Conservation (phyloP, 1,140 invertebrate species). For the Stegodyphus dumicola region DNA sequence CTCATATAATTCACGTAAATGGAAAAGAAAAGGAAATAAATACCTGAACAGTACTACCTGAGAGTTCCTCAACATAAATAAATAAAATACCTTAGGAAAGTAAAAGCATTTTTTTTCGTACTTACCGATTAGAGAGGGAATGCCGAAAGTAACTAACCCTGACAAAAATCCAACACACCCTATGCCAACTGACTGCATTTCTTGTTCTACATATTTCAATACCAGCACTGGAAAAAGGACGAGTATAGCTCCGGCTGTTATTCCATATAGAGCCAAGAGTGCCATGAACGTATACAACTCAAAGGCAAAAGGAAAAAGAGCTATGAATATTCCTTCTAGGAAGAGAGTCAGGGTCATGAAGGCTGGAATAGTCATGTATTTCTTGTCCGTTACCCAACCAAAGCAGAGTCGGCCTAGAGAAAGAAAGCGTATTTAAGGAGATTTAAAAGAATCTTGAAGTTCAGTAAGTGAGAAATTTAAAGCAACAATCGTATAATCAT, state of each 20-base stretch:
- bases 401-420: slow-evolving; percentile 37
- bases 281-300: slow-evolving; percentile 5
- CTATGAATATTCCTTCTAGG: slow-evolving; percentile 31
- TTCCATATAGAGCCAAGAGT: slow-evolving; percentile 20
- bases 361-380: slow-evolving; percentile 19
- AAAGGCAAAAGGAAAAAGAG: slow-evolving; percentile 21
- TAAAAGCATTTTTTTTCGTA: too few species aligned
- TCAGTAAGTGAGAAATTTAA: background rate
- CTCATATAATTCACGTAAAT: too few species aligned
- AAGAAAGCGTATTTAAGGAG: too few species aligned
- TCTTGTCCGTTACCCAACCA: slow-evolving; percentile 49
- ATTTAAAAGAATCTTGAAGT: background rate
- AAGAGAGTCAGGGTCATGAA: slow-evolving; percentile 33
- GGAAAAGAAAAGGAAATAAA: too few species aligned
- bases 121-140: too few species aligned
- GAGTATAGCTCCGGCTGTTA: slow-evolving; percentile 24
- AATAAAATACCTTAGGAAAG: too few species aligned
- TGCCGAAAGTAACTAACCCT: too few species aligned
- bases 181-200: too few species aligned
- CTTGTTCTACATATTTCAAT: slow-evolving; percentile 58
- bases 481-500: too few species aligned
- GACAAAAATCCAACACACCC: too few species aligned
- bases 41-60: too few species aligned
- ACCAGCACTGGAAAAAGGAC: slow-evolving; percentile 62
- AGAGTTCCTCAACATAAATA: too few species aligned